A percentile compares a stretch with the other conserved stretches of the same genome.
Evolutionary conservation across 1,140 invertebrate species (phyloP).

Genomic region (Drosophila aff.): DNA sequence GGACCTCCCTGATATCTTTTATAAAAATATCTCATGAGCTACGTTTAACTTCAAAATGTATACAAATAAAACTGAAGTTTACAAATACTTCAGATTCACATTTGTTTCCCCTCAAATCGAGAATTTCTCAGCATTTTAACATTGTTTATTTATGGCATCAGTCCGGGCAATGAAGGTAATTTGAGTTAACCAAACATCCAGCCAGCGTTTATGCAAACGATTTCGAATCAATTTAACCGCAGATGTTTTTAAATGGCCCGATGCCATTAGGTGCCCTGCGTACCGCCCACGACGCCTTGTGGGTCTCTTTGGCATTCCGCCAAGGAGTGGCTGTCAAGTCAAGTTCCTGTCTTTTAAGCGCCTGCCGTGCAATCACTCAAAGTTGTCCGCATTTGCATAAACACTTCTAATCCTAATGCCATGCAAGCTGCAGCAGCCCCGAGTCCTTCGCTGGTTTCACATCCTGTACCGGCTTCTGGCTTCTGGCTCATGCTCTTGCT

Average conservation of each 20-base stretch:
- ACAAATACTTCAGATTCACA: neutral
- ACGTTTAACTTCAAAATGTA: neutral
- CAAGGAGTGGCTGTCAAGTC: slow-evolving; percentile 41
- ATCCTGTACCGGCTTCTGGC: slow-evolving; percentile 11
- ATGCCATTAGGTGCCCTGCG: slow-evolving; percentile 30
- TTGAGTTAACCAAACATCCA: slow-evolving; percentile 23
- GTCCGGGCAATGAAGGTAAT: slow-evolving; percentile 21
- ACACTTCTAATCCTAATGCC: slow-evolving; percentile 80
- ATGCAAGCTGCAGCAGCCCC: slow-evolving; percentile 60
- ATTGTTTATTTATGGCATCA: slow-evolving; percentile 27
- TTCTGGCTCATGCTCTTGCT: slow-evolving; percentile 1
- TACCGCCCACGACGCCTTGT: neutral
- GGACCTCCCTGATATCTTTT: neutral
- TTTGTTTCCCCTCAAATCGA: neutral
- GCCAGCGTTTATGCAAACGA: slow-evolving; percentile 50
- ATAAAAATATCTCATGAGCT: neutral
- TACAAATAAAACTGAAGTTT: neutral
- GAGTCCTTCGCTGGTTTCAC: slow-evolving; percentile 11
- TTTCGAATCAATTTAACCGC: slow-evolving; percentile 56
- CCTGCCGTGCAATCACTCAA: slow-evolving; percentile 71
- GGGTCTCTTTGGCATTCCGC: slow-evolving; percentile 20
- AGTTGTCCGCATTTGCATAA: slow-evolving; percentile 80
- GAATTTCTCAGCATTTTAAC: slow-evolving; percentile 11
- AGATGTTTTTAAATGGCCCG: slow-evolving; percentile 51
- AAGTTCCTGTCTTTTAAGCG: slow-evolving; percentile 38